Conservation (phyloP, 2,113 vertebrate genomes). For the Hippopotamus amphibius region DNA sequence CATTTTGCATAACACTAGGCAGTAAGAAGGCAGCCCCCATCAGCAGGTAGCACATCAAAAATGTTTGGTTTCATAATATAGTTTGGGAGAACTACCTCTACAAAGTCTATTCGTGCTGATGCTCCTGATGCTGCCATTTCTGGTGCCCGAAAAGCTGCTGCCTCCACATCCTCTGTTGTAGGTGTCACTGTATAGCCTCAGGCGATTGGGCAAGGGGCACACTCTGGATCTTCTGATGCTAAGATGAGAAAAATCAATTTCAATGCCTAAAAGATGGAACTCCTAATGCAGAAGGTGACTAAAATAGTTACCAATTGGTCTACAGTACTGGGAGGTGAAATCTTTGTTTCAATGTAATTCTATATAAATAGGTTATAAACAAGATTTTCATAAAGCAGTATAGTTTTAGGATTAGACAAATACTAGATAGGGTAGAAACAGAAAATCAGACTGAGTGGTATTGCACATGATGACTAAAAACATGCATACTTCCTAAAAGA, state of each 20-base stretch:
- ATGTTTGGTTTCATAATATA: conserved; percentile 73
- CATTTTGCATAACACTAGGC: conserved; percentile 70
- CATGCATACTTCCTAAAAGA: not conserved
- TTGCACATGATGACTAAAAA: not conserved
- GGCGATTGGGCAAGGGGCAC: conserved; percentile 84
- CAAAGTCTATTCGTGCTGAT: conserved; percentile 83
- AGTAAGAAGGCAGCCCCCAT: conserved; percentile 78
- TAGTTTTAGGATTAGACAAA: conserved; percentile 29
- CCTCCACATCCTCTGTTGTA: conserved; percentile 83
- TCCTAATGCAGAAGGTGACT: conserved; percentile 81
- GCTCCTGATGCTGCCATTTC: conserved; percentile 85
- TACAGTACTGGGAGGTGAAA: conserved; percentile 53
- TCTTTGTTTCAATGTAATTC: conserved; percentile 46
- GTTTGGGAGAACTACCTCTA: conserved; percentile 85
- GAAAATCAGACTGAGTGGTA: conserved; percentile 30
- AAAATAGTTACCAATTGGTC: conserved; percentile 66
- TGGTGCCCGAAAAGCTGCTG: conserved; percentile 82
- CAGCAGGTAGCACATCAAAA: conserved; percentile 70
- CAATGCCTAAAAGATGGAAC: conserved; percentile 86
- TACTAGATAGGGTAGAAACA: conserved; percentile 2
- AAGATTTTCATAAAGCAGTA: conserved; percentile 28
- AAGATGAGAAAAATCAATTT: conserved; percentile 88
- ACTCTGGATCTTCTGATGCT: conserved; percentile 84
- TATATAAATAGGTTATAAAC: conserved; percentile 33
- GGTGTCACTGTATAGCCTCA: conserved; percentile 82